These are phyloP conservation scores for Psophia crepitans DNA, from an alignment of 2,113 vertebrate species.

Conservation along the genomic window DNA sequence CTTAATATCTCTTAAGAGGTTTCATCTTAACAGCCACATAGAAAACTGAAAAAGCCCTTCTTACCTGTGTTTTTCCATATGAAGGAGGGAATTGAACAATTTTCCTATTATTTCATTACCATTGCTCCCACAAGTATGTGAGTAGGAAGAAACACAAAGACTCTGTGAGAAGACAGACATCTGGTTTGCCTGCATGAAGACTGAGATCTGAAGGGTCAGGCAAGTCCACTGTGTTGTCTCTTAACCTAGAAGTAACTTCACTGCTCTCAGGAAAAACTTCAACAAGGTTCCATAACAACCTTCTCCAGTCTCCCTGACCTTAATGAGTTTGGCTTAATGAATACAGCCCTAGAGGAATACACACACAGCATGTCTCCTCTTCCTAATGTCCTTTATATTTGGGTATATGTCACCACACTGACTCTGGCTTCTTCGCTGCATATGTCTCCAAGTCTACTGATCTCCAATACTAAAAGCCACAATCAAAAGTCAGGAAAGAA, in stretches of 20 bases:
- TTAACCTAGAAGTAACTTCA: neutral
- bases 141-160: neutral
- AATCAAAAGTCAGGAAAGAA: neutral
- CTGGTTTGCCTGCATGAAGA: neutral
- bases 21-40: neutral
- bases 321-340: neutral
- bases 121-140: neutral
- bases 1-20: neutral
- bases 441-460: neutral
- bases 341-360: neutral
- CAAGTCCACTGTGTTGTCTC: neutral
- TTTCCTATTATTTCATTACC: neutral
- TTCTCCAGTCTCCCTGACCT: neutral
- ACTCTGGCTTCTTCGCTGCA: rapidly evolving
- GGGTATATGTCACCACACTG: rapidly evolving
- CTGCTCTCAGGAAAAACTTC: neutral
- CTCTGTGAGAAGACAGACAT: neutral
- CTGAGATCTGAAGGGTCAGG: neutral
- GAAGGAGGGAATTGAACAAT: neutral
- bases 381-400: neutral
- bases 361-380: neutral
- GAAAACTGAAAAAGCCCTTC: neutral
- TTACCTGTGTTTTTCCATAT: neutral
- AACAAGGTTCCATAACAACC: neutral
- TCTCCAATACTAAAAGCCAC: neutral